phyloP scores from a whole-genome alignment of 2,888 invertebrate species.

The Laothoe populi region DNA sequence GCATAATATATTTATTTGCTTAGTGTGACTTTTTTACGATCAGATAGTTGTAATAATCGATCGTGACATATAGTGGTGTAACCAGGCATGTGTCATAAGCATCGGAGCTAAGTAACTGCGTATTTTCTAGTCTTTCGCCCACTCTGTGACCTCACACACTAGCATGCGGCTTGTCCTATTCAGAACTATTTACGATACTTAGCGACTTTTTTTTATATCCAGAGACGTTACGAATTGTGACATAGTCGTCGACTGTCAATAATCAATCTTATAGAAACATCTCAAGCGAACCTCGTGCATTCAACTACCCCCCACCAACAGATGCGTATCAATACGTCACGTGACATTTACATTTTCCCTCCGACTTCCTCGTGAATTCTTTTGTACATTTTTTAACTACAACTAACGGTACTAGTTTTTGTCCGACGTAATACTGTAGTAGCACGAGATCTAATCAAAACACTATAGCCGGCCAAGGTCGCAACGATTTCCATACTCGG shows the following conservation, averaged over 20 bases:
- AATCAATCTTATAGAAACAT: background rate
- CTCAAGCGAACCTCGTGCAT: background rate
- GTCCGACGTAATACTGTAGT: slow-evolving; percentile 22
- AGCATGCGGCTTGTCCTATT: slow-evolving; percentile 20
- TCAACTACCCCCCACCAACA: background rate
- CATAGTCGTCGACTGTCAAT: slow-evolving; percentile 9
- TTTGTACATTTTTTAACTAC: slow-evolving; percentile 5
- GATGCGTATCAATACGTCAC: slow-evolving; percentile 24
- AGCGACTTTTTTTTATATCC: slow-evolving; percentile 8
- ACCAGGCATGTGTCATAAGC: background rate
- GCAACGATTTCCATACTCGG: slow-evolving; percentile 52
- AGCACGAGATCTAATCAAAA: slow-evolving; percentile 41
- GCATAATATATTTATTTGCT: background rate
- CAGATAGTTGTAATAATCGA: background rate
- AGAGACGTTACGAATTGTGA: slow-evolving; percentile 5
- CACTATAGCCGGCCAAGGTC: slow-evolving; percentile 47
- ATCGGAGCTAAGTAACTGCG: slow-evolving; percentile 9
- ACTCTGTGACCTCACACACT: slow-evolving; percentile 5
- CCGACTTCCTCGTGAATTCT: slow-evolving; percentile 9
- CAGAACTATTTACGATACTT: slow-evolving; percentile 19
- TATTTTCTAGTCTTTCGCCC: slow-evolving; percentile 20
- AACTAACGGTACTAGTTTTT: slow-evolving; percentile 28
- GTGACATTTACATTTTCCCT: slow-evolving; percentile 12
- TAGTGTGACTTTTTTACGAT: background rate
- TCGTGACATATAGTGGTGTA: slow-evolving; percentile 7